Evolutionary conservation across 2,888 invertebrate species (phyloP), one percentile per base, ranked within the genome.

Genomic region (Apoda limacodes): DNA sequence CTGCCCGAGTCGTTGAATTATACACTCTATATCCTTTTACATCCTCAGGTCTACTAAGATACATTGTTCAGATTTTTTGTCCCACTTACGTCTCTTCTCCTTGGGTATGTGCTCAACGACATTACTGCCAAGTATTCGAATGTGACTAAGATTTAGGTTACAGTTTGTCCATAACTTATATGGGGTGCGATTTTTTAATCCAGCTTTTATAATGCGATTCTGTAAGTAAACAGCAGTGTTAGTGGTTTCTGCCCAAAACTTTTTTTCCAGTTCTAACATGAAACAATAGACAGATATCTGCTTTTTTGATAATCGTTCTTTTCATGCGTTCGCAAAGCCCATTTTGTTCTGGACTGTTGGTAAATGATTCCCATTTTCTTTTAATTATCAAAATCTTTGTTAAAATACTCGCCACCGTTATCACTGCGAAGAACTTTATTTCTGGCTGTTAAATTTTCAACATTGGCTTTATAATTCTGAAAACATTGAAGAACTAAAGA

Each of bases 401-500:
- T 22, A 11, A 26, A 32, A 11, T 13, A 32, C 13, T 32, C 32
- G 4, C 9, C 2, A 2, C 32, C 32, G 9, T 32, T 32, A 13
- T 32, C 32, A 2, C 27, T 32, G 12, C 28, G 21, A 13, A 37
- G 7, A 7, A 31, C 32, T 35, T 56, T 53, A 36, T 36, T 46
- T 9, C 5, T 30, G 9, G 34, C 32, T 23, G 25, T 45, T 35
- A 52, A 46, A 25, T 50, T 53, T 39, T 51, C 52, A 10, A 46
- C 46, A 25, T 46, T 22, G 13, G 11, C 23, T 35, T 52, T 49
- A 29, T 52, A 59, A 7, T 50, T 30, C 25, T 36, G 34, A 20
- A 42, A 42, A 30, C 24, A 26, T 13, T 36, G 28, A 9, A 40
- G 28, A 7, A 40, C 47, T 37, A 60, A 50, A 43, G 40, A 39